Conservation (phyloP, 2,113 vertebrate genomes). For the Tetrax tetrax region DNA sequence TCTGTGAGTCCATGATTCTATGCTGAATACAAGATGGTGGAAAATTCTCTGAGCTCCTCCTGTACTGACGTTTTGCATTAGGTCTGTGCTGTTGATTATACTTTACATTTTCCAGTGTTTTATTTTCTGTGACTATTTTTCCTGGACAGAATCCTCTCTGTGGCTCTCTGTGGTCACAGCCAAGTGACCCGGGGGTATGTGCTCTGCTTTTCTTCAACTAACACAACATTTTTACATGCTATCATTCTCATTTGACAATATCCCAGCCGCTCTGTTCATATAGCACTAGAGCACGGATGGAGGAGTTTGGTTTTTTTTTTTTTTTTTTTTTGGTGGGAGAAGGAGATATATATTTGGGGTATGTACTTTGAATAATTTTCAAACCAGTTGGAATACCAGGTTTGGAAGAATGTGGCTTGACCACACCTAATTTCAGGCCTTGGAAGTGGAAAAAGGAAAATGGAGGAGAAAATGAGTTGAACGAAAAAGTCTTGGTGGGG, state of each 20-base stretch:
- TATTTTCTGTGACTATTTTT: background rate
- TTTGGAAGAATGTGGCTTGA: background rate
- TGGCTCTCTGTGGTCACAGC: background rate
- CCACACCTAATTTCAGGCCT: background rate
- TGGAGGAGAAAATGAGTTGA: background rate
- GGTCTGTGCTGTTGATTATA: background rate
- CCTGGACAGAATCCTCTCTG: background rate
- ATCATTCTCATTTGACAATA: background rate
- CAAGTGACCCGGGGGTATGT: background rate
- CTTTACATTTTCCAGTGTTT: conserved; percentile 5
- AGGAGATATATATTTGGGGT: background rate
- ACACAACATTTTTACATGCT: background rate
- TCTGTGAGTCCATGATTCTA: no score
- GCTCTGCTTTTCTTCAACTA: background rate
- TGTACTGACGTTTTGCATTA: background rate
- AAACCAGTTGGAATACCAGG: background rate
- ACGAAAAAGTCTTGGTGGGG: background rate
- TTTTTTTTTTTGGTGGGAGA: background rate
- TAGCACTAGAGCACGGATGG: background rate
- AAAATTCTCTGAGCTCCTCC: background rate
- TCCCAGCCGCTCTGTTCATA: background rate
- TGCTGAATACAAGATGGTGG: background rate
- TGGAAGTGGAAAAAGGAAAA: background rate
- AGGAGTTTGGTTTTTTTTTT: background rate
- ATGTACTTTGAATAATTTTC: background rate